Evolutionary conservation across 2,888 invertebrate species (phyloP).

Genomic region (Mesochorus sp.): DNA sequence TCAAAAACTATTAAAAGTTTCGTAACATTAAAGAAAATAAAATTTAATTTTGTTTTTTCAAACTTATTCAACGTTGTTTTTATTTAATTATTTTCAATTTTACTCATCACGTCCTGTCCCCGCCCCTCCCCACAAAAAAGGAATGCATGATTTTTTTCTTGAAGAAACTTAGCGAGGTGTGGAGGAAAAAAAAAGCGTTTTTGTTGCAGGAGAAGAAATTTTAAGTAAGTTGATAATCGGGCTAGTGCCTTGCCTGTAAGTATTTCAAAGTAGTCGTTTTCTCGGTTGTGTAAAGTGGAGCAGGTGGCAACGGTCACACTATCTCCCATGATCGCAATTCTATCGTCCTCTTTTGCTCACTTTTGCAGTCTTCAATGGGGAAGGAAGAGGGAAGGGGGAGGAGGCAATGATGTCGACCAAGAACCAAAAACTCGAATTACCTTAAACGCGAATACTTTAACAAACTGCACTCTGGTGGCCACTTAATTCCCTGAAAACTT

Average conservation of each 20-base stretch:
- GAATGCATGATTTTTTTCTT: no score
- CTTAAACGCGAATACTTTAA: slow-evolving; percentile 35
- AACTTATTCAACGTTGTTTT: background rate
- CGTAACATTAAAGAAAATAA: no score
- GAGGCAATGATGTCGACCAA: background rate
- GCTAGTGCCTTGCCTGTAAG: background rate
- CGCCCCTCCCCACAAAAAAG: no score
- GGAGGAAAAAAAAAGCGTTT: no score
- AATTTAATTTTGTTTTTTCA: no score
- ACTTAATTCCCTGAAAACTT: slow-evolving; percentile 2
- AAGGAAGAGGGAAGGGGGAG: background rate
- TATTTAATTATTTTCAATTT: background rate
- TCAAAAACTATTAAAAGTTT: no score
- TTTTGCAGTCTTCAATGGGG: background rate
- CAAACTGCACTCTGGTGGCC: slow-evolving; percentile 39
- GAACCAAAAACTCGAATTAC: slow-evolving; percentile 29
- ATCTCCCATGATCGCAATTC: background rate
- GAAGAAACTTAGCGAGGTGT: no score
- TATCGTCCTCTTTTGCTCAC: background rate
- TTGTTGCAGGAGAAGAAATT: background rate
- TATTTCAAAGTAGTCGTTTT: background rate
- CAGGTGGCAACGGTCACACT: slow-evolving; percentile 6
- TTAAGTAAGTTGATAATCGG: background rate
- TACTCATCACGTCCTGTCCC: background rate
- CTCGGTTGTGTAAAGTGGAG: slow-evolving; percentile 17